These are phyloP conservation scores for Rostratula benghalensis DNA, from an alignment of 2,113 vertebrate species.

Conservation along the genomic window DNA sequence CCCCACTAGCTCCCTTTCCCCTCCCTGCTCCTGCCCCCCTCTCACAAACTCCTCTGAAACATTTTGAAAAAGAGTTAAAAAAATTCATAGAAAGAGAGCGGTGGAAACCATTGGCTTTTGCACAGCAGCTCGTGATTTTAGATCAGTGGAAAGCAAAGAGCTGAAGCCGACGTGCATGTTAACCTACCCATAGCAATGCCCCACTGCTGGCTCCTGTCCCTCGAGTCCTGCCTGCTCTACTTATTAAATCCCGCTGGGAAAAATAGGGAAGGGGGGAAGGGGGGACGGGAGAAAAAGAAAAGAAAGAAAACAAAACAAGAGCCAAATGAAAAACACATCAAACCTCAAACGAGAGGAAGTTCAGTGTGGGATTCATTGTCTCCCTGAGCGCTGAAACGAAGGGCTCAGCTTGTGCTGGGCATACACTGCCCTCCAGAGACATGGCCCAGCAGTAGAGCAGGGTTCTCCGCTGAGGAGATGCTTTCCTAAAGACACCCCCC, in stretches of 20 bases:
- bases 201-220: not conserved
- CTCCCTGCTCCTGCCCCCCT: not conserved
- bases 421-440: not conserved
- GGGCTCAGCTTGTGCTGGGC: not conserved
- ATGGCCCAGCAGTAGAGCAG: not conserved
- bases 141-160: not conserved
- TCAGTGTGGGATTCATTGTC: not conserved
- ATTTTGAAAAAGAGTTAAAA: not conserved
- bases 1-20: not conserved
- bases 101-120: not conserved
- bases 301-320: not conserved
- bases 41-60: not conserved
- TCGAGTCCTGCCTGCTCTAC: not conserved
- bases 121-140: fast-evolving
- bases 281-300: not conserved
- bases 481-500: not conserved
- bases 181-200: fast-evolving
- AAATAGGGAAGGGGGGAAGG: not conserved
- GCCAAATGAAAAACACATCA: not conserved
- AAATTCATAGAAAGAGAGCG: not conserved
- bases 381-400: fast-evolving
- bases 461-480: not conserved
- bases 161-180: fast-evolving
- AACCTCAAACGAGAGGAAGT: not conserved
- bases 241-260: not conserved